A percentile compares a stretch with the other conserved stretches of the same genome.
phyloP scores from a whole-genome alignment of 2,888 invertebrate genomes.

The Dryobota labecula region DNA sequence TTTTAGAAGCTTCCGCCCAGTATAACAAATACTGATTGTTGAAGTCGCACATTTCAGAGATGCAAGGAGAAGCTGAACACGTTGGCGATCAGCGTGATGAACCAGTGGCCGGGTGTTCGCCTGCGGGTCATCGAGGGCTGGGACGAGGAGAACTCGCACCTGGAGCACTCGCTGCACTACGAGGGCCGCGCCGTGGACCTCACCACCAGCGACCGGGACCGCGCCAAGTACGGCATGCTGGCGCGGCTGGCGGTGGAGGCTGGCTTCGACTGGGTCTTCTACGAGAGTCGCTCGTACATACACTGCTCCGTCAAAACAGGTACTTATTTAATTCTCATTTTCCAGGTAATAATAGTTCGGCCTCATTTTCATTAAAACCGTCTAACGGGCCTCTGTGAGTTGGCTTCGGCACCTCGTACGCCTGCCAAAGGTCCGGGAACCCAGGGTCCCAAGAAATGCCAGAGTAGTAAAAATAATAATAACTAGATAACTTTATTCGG shows the following conservation, averaged over 20 bases:
- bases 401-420: no score
- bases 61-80: conserved; percentile 98
- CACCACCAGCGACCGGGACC: conserved; percentile 97
- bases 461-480: not conserved
- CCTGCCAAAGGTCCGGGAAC: not conserved
- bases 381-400: not conserved
- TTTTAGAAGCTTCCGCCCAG: not conserved
- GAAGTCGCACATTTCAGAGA: conserved; percentile 92
- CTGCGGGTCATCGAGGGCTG: conserved; percentile 98
- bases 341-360: not conserved
- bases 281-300: conserved; percentile 98
- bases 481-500: not conserved
- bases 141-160: conserved; percentile 96
- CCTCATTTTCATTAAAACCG: not conserved
- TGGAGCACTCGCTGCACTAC: conserved; percentile 97
- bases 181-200: conserved; percentile 99
- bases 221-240: conserved; percentile 98
- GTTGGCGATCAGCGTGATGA: conserved; percentile 98
- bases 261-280: conserved; percentile 99
- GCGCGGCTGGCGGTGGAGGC: conserved; percentile 98
- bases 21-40: conserved; percentile 21
- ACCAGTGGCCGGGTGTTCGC: conserved; percentile 99
- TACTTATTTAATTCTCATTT: conserved; percentile 78
- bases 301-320: conserved; percentile 99
- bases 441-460: no score